A percentile compares a stretch with the other conserved stretches of the same genome.
phyloP scores from a whole-genome alignment of 2,888 invertebrate genomes.

The Coelinius sp. region DNA sequence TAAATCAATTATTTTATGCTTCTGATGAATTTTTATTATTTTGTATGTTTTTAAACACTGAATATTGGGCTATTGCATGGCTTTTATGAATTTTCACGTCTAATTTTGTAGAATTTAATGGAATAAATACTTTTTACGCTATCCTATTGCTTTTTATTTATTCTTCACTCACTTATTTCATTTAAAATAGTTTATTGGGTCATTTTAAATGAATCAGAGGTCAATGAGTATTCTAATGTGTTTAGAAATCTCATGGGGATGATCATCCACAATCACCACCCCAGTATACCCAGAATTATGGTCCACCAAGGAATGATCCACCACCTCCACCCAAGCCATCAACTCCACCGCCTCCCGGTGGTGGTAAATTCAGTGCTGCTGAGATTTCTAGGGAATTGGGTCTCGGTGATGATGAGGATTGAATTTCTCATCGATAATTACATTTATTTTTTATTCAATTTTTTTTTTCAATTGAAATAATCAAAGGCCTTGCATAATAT shows the following conservation, averaged over 20 bases:
- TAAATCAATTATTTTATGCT: background rate
- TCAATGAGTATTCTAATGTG: conserved; percentile 20
- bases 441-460: background rate
- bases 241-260: conserved; percentile 54
- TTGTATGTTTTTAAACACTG: background rate
- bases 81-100: background rate
- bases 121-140: background rate
- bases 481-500: background rate
- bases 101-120: background rate
- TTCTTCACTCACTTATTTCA: background rate
- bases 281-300: conserved; percentile 43
- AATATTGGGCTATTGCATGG: background rate
- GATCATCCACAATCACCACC: conserved; percentile 47
- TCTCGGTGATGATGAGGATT: conserved; percentile 54
- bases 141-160: background rate
- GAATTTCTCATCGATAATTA: background rate
- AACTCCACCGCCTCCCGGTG: conserved; percentile 53
- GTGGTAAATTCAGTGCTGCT: conserved; percentile 62
- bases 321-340: conserved; percentile 43
- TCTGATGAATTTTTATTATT: no score
- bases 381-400: conserved; percentile 68
- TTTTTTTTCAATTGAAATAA: background rate
- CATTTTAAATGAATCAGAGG: background rate
- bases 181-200: background rate
- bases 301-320: conserved; percentile 43